Conservation (phyloP, 2,888 invertebrate species). For the Callosobruchus maculatus region DNA sequence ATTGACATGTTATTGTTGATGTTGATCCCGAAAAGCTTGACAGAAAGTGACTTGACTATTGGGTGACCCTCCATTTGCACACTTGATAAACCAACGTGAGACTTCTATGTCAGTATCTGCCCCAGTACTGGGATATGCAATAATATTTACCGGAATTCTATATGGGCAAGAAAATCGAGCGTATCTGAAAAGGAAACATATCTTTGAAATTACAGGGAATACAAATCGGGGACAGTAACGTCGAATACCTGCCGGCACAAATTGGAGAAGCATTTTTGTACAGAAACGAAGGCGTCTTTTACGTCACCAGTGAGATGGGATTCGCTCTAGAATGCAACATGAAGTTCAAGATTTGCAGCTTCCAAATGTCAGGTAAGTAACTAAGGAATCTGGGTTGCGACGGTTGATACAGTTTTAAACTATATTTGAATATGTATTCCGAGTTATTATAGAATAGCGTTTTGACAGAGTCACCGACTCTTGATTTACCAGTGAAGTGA, state of each 20-base stretch:
- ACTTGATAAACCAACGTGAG: no score
- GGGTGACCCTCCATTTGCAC: no score
- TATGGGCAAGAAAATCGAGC: not conserved
- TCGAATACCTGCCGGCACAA: constrained; percentile 55
- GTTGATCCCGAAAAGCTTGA: no score
- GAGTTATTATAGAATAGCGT: no score
- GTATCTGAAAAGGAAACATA: not conserved
- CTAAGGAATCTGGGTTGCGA: no score
- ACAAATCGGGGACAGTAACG: constrained; percentile 39
- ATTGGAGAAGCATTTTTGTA: constrained; percentile 58
- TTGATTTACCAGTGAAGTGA: no score
- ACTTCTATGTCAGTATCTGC: not conserved
- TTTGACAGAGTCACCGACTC: no score
- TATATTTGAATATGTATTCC: no score
- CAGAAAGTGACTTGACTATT: no score
- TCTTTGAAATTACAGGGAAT: constrained; percentile 43
- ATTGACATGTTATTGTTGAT: no score
- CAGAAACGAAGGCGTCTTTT: constrained; percentile 58
- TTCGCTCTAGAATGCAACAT: constrained; percentile 62
- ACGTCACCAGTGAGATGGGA: constrained; percentile 55
- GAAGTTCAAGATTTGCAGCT: constrained; percentile 62
- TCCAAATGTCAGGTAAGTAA: constrained; percentile 56
- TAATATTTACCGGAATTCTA: not conserved
- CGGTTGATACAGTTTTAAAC: no score
- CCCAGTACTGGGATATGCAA: not conserved